Evolutionary conservation across 2,113 vertebrate genomes (phyloP), one percentile per base, ranked within the genome.

Genomic region (Opisthocomus hoazin): DNA sequence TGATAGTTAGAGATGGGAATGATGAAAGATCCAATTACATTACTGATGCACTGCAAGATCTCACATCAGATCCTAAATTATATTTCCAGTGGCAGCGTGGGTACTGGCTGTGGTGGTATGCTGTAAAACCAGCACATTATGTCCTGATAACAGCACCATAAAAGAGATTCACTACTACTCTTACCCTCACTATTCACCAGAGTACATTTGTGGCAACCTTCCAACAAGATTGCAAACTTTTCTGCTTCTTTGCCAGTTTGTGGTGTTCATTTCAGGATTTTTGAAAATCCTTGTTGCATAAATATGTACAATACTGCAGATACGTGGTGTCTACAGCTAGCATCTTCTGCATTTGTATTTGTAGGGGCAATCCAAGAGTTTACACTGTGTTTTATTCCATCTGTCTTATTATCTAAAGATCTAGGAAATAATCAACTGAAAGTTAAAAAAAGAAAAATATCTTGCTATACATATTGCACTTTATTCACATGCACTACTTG

Each of bases 151-250:
- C 93, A 93, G 87, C 79, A 63, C 69, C 45, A 80, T 97, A 96
- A 97, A 97, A 97, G 89, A 96, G 96, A 97, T 97, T 96, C 96
- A 97, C 90, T 96, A 96, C 89, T 93, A 68, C 69, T 94, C 89
- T 97, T 96, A 94, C 34, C 66, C 92, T 90, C 69, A 34, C 87
- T 84, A 68, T 92, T 96, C 96, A 96, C 91, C 43, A 89, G 92
- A 93, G 93, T 94, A 90, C 70, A 82, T 93, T 89, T 85, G 36
- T 96, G 94, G 96, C 94, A 91, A 83, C 29, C 36, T 94, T 95
- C 96, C 96, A 96, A 81, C 21, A 95, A 30, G 73, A 43, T 2
- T 80, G 57, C 39, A 91, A 93, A 93, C 76, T 97, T 94, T 90
- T 89, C 73, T 74, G 34, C 58, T 81, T 87, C 89, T 83, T 87